Base-by-base conservation (phyloP, 2,888 invertebrate species). In the Dicycla oo region DNA sequence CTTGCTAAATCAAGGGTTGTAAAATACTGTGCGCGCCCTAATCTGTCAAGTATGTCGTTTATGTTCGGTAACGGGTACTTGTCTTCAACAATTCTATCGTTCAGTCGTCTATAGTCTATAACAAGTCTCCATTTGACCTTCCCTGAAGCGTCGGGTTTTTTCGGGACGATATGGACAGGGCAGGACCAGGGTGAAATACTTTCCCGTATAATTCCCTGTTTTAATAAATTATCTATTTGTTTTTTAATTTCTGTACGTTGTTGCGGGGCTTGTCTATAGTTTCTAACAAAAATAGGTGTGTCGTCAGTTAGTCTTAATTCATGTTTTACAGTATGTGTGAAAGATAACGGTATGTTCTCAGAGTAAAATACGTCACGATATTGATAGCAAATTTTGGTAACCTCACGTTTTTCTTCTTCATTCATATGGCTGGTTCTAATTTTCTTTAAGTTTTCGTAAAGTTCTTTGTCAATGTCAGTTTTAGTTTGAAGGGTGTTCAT, bases 71-170 rank as follows among this genome's bases (percentile, higher is more conserved):
- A 15, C 0, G 51, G 63, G 23, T 62, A 62, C 5, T 62, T 62
- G 15, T 62, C 62, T 26, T 63, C 51, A 8, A 62, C 13, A 3
- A 51, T 62, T 34, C 38, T 49, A 13, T 62, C 62, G 30, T 62
- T 62, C 1, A 62, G 49, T 62, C 49, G 49, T 38, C 62, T 49
- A 15, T 62, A 62, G 34, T 62, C 34, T 30, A 62, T 62, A 15
- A 62, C 62, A 13, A 62, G 45, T 49, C 62, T 62, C 49, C 49
- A 62, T 34, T 62, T 62, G 7, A 38, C 49, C 38, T 51, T 51
- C 3, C 62, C 49, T 34, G 62, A 38, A 3, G 49, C 62, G 23
- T 62, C 20, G 10, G 47, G 30, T 45, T 60, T 60, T 5, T 43
- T 43, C 10, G 43, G 40, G 40, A 40, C 40, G 11, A 40, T 40